These are phyloP conservation scores for Trissolcus basalis DNA, from an alignment of 1,140 invertebrate species.

Conservation along the genomic window DNA sequence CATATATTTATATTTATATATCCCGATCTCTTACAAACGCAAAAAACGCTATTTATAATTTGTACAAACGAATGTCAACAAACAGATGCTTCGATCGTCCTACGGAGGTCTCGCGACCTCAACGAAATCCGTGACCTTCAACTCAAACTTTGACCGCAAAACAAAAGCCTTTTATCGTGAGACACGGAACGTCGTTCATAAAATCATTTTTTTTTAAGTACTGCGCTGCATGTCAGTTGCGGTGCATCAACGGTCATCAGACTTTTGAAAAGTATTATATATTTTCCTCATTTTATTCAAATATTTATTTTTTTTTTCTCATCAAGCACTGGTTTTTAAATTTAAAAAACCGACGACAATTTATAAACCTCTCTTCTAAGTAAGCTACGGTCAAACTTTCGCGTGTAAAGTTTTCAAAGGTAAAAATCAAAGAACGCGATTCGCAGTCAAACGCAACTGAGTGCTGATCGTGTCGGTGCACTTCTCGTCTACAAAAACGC, in stretches of 20 bases:
- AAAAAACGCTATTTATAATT: slow-evolving; percentile 48
- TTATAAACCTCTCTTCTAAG: too few relatives aligned
- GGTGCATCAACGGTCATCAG: background rate
- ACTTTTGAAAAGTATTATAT: background rate
- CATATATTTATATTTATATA: slow-evolving; percentile 21
- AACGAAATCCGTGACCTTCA: background rate
- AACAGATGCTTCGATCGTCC: slow-evolving; percentile 30
- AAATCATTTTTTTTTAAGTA: slow-evolving; percentile 54
- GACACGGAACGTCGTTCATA: slow-evolving; percentile 15
- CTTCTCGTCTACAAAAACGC: background rate
- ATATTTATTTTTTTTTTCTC: too few relatives aligned
- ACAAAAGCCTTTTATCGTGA: slow-evolving; percentile 8
- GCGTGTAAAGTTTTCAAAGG: too few relatives aligned
- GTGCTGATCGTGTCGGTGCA: slow-evolving; percentile 27
- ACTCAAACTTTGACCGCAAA: slow-evolving; percentile 3
- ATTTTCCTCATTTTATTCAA: too few relatives aligned
- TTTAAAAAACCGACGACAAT: too few relatives aligned
- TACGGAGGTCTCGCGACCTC: slow-evolving; percentile 4
- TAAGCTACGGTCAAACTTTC: too few relatives aligned
- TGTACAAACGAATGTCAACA: slow-evolving; percentile 47
- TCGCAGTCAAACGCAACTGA: slow-evolving; percentile 13
- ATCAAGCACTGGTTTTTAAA: too few relatives aligned
- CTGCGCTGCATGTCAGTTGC: slow-evolving; percentile 55
- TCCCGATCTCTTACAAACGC: slow-evolving; percentile 17
- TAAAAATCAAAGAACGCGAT: too few relatives aligned